Conservation (phyloP, 1,140 invertebrate species). For the Phocides pigmalion region DNA sequence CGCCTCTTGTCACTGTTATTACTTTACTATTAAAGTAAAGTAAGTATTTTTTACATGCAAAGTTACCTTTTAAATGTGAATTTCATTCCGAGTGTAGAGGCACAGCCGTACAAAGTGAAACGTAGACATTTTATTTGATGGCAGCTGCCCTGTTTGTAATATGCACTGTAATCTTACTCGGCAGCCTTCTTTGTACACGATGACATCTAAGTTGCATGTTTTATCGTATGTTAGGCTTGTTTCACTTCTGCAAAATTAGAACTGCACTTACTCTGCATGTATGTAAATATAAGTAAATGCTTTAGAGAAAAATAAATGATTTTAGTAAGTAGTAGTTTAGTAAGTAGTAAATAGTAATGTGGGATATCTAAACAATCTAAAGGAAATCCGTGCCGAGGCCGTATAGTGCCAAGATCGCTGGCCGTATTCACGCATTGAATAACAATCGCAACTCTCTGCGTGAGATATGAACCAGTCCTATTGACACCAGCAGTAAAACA, state of each 20-base stretch:
- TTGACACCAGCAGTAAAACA: too few relatives aligned
- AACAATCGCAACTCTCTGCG: too few relatives aligned
- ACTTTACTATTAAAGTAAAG: constrained; percentile 4
- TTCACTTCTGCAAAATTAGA: not conserved
- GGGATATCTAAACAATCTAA: too few relatives aligned
- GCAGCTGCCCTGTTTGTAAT: constrained; percentile 17
- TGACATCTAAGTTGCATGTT: constrained; percentile 16
- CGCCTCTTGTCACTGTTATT: constrained; percentile 1
- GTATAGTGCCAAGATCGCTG: too few relatives aligned
- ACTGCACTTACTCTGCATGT: too few relatives aligned
- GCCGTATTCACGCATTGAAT: too few relatives aligned
- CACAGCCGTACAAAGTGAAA: constrained; percentile 7
- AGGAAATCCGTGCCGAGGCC: too few relatives aligned
- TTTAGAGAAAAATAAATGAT: too few relatives aligned
- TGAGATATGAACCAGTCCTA: too few relatives aligned
- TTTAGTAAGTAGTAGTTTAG: too few relatives aligned
- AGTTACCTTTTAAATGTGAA: constrained; percentile 14
- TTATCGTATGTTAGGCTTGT: constrained; percentile 8
- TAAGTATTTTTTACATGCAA: constrained; percentile 10
- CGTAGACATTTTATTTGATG: constrained; percentile 28
- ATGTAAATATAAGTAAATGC: too few relatives aligned
- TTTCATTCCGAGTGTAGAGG: constrained; percentile 18
- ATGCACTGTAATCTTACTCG: constrained; percentile 24
- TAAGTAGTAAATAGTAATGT: too few relatives aligned
- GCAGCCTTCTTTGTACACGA: constrained; percentile 18